These are phyloP conservation scores for Luidia sarsii DNA, from an alignment of 53 echinoderm and acorn worm genomes.

Conservation along the genomic window DNA sequence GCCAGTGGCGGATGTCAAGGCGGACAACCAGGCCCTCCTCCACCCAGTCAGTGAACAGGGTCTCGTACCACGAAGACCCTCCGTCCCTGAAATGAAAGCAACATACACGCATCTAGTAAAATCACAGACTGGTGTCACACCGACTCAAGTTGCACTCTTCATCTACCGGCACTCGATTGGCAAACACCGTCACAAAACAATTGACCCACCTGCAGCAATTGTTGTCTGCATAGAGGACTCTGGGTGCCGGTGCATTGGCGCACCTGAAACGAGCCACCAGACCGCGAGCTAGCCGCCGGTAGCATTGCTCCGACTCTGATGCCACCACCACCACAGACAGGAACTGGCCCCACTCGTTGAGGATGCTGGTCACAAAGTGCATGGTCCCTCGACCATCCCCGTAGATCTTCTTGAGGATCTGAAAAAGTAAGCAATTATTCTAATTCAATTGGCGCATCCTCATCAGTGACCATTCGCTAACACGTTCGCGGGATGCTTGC, in stretches of 20 bases:
- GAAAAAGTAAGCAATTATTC: too few relatives aligned
- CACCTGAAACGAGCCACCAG: constrained; percentile 51
- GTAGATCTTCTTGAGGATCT: constrained; percentile 73
- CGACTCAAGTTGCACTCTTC: neutral
- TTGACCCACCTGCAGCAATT: constrained; percentile 67
- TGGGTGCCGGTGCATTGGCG: constrained; percentile 61
- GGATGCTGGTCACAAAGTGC: constrained; percentile 67
- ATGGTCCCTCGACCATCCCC: constrained; percentile 64
- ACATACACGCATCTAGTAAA: neutral
- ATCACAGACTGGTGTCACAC: neutral
- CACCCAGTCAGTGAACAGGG: too few relatives aligned
- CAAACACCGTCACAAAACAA: neutral
- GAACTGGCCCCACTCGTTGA: constrained; percentile 78
- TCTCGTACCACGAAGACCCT: too few relatives aligned
- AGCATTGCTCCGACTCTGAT: constrained; percentile 54
- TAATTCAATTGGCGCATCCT: too few relatives aligned
- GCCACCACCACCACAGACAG: constrained; percentile 59
- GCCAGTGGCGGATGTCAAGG: constrained; percentile 66
- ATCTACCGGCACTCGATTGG: neutral
- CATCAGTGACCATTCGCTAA: too few relatives aligned
- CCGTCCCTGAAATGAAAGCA: too few relatives aligned
- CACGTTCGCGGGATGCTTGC: too few relatives aligned
- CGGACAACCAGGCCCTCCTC: too few relatives aligned
- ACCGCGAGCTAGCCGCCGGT: constrained; percentile 58
- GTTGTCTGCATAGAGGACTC: constrained; percentile 69